Percentiles rank a stretch among this genome's conserved stretches.
Conservation (phyloP, 2,797 vertebrate species). For the Vipera ursinii region DNA sequence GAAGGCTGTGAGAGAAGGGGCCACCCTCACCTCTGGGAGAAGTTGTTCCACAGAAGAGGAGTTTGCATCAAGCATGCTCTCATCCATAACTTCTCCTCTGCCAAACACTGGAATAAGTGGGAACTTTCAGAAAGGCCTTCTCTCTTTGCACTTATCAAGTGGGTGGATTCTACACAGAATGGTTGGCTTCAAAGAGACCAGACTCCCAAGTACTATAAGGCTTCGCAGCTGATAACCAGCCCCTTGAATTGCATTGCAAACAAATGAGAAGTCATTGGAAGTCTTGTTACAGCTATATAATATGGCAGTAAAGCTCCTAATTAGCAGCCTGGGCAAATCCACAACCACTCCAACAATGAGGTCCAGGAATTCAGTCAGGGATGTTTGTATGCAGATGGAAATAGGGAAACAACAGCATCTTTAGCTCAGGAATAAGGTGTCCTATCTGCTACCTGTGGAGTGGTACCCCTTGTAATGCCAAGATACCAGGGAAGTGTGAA, state of each 20-base stretch:
- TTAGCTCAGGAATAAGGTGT: background rate
- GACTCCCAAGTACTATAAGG: background rate
- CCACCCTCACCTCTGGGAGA: background rate
- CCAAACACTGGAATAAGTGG: background rate
- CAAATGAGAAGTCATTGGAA: background rate
- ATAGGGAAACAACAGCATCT: background rate
- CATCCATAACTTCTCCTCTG: background rate
- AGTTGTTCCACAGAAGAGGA: background rate
- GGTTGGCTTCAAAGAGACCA: background rate
- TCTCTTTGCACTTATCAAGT: background rate
- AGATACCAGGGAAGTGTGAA: background rate
- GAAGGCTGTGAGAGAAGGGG: background rate
- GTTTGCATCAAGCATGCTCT: background rate
- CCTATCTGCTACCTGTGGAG: background rate
- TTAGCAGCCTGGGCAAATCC: background rate
- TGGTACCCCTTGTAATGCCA: background rate
- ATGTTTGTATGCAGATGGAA: background rate
- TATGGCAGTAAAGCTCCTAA: background rate
- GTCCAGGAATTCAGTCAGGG: background rate
- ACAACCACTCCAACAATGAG: background rate
- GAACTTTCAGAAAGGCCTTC: background rate
- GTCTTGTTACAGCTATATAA: background rate
- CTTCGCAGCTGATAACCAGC: background rate
- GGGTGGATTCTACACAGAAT: background rate
- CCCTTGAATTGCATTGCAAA: background rate